Conservation (phyloP, 2,888 invertebrate species). For the Thymelicus acteon region DNA sequence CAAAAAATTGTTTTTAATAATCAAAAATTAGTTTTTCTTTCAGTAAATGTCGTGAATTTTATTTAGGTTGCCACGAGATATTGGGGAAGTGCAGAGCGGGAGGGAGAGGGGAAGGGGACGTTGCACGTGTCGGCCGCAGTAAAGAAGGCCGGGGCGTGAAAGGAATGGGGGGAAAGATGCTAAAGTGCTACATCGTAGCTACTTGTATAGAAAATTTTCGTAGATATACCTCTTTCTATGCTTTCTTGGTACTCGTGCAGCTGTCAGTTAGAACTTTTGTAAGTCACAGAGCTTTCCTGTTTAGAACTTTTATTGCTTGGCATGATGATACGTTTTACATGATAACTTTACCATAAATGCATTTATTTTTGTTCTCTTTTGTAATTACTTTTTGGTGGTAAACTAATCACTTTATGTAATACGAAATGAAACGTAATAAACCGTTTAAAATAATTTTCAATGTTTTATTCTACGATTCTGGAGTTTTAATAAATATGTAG, state of each 20-base stretch:
- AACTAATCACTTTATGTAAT: too few relatives aligned
- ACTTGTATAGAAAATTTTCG: conserved; percentile 6
- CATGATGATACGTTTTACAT: too few relatives aligned
- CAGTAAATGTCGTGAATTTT: conserved; percentile 16
- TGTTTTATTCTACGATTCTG: too few relatives aligned
- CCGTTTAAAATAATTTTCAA: too few relatives aligned
- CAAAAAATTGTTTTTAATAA: not conserved
- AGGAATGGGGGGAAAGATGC: conserved; percentile 38
- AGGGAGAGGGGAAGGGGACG: conserved; percentile 8
- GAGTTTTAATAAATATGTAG: too few relatives aligned
- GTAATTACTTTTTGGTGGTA: too few relatives aligned
- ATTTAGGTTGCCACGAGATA: conserved; percentile 37
- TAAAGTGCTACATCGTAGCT: conserved; percentile 21
- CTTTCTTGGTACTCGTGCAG: conserved; percentile 7
- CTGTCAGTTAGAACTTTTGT: not conserved
- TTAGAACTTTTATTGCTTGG: not conserved
- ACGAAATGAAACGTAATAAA: too few relatives aligned
- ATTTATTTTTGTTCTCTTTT: too few relatives aligned
- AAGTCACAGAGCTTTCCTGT: not conserved
- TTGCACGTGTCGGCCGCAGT: conserved; percentile 50
- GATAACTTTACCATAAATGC: too few relatives aligned
- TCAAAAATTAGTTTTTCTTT: conserved; percentile 2
- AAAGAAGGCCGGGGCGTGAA: conserved; percentile 47
- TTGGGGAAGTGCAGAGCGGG: conserved; percentile 41
- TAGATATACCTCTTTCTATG: conserved; percentile 22